Conservation (phyloP, 1,140 invertebrate genomes). For the Aphaenogaster floridana region DNA sequence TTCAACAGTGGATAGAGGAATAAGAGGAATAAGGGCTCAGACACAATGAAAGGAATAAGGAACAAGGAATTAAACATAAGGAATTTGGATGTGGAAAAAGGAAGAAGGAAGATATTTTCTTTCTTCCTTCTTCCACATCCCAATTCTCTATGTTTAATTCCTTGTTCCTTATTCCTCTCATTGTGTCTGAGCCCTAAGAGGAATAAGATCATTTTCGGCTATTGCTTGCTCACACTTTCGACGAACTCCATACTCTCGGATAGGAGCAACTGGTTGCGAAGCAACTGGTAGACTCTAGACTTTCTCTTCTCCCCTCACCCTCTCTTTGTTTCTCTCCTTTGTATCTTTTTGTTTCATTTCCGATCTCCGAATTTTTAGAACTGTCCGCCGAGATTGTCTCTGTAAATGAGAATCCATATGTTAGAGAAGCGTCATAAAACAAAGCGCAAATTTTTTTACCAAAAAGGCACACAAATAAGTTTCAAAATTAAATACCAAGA, state of each 20-base stretch:
- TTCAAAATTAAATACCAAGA: background rate
- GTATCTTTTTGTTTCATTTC: background rate
- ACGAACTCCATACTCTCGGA: slow-evolving; percentile 5
- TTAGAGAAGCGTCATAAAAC: background rate
- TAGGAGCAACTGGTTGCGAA: slow-evolving; percentile 81
- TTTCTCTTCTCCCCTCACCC: slow-evolving; percentile 18
- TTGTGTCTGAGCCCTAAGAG: too few species aligned
- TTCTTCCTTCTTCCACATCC: too few species aligned
- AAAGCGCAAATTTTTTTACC: background rate
- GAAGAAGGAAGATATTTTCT: too few species aligned
- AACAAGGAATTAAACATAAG: too few species aligned
- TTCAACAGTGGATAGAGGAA: background rate
- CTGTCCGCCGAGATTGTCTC: background rate
- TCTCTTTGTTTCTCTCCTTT: background rate
- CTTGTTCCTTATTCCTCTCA: too few species aligned
- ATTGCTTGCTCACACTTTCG: background rate
- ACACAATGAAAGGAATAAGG: too few species aligned
- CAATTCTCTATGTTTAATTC: too few species aligned
- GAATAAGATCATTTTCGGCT: slow-evolving; percentile 5
- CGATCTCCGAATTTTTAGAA: background rate
- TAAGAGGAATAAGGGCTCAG: too few species aligned
- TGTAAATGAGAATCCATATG: background rate
- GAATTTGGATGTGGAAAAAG: too few species aligned
- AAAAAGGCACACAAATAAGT: background rate
- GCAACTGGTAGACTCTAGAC: slow-evolving; percentile 76